A percentile compares a stretch with the other conserved stretches of the same genome.
phyloP scores from a whole-genome alignment of 2,888 invertebrate species.

The Cinara cedri region DNA sequence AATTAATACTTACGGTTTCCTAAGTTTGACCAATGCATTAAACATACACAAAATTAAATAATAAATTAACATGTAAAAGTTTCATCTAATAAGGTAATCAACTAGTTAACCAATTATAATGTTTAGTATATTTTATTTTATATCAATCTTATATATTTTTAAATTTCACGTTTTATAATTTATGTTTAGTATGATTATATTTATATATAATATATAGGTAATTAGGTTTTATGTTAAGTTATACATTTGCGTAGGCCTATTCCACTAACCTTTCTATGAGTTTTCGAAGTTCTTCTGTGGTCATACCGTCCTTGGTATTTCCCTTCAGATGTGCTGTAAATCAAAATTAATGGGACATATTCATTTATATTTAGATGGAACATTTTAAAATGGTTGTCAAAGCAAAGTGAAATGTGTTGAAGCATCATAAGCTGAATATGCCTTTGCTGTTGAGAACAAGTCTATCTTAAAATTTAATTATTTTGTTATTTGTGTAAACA shows the following conservation, averaged over 20 bases:
- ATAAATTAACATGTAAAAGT: neutral
- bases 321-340: conserved; percentile 71
- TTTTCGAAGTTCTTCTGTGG: conserved; percentile 96
- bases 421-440: conserved; percentile 22
- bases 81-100: neutral
- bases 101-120: neutral
- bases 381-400: conserved; percentile 15
- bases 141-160: neutral
- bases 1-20: conserved; percentile 76
- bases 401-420: conserved; percentile 29
- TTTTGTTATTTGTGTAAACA: neutral
- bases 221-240: neutral
- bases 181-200: too few species aligned
- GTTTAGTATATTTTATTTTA: neutral
- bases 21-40: conserved; percentile 63
- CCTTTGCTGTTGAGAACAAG: neutral
- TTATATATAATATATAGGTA: neutral
- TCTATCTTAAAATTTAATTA: neutral
- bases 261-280: conserved; percentile 92
- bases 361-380: conserved; percentile 28
- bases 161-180: neutral
- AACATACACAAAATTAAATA: conserved; percentile 54
- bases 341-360: conserved; percentile 62
- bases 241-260: conserved; percentile 1
- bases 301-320: conserved; percentile 87